These are phyloP conservation scores for Procavia capensis DNA, from an alignment of 2,113 vertebrate genomes.

Conservation along the genomic window DNA sequence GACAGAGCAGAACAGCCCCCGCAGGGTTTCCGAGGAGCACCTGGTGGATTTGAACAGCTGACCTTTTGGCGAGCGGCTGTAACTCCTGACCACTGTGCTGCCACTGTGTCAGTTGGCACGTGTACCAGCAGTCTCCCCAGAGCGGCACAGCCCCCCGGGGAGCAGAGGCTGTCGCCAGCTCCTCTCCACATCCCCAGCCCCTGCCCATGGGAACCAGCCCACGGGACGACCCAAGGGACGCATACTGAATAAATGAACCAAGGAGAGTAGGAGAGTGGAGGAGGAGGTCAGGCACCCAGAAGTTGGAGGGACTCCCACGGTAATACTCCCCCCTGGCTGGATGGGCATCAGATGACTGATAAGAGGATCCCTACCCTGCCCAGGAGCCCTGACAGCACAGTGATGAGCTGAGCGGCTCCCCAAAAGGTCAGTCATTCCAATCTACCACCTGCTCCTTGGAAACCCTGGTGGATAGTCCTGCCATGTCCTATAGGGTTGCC, in stretches of 20 bases:
- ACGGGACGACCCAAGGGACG: not conserved
- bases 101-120: not conserved
- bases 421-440: no score
- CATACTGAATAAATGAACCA: not conserved
- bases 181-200: not conserved
- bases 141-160: not conserved
- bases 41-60: no score
- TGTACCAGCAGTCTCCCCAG: not conserved
- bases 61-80: no score
- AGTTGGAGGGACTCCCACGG: not conserved
- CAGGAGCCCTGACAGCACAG: no score
- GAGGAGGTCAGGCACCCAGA: not conserved
- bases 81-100: no score
- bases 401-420: no score
- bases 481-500: no score
- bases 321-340: not conserved
- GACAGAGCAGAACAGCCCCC: no score
- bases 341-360: conserved; percentile 21
- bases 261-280: not conserved
- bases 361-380: not conserved
- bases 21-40: no score
- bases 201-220: not conserved
- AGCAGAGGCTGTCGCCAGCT: not conserved
- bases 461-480: no score
- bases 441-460: no score